Conservation (phyloP, 2,888 invertebrate genomes). For the Willowsia nigromaculata region DNA sequence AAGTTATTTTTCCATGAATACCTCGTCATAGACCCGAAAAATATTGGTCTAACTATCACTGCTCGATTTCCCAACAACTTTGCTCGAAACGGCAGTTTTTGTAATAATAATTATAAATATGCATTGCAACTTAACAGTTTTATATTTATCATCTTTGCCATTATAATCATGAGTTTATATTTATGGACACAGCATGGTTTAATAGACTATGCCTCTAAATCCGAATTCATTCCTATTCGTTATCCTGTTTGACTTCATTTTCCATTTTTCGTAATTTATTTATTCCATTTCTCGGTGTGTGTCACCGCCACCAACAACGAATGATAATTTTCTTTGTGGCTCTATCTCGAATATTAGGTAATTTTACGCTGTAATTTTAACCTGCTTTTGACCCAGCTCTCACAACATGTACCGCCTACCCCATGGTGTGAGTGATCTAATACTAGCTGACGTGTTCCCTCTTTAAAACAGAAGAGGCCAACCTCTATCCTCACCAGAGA, state of each 20-base stretch:
- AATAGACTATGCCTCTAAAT: no score
- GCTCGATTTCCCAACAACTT: background rate
- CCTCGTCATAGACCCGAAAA: slow-evolving; percentile 28
- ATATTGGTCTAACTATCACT: slow-evolving; percentile 16
- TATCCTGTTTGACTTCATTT: slow-evolving; percentile 28
- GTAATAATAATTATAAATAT: background rate
- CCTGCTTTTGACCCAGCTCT: slow-evolving; percentile 65
- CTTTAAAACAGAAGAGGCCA: background rate
- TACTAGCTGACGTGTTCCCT: slow-evolving; percentile 40
- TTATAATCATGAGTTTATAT: background rate
- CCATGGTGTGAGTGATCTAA: slow-evolving; percentile 64
- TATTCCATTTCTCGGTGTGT: slow-evolving; percentile 28
- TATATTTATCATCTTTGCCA: background rate
- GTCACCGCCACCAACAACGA: slow-evolving; percentile 28
- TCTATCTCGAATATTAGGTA: background rate
- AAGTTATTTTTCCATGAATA: background rate
- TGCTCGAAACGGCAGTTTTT: background rate
- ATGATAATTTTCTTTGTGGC: background rate
- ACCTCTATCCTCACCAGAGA: slow-evolving; percentile 50
- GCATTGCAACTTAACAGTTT: background rate
- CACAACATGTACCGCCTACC: slow-evolving; percentile 53
- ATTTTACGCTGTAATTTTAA: slow-evolving; percentile 49
- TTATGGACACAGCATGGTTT: background rate
- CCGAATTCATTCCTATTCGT: slow-evolving; percentile 36
- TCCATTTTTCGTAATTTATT: slow-evolving; percentile 33